Evolutionary conservation across 1,140 invertebrate species (phyloP), one percentile per base, ranked within the genome.

Genomic region (Manduca sexta): DNA sequence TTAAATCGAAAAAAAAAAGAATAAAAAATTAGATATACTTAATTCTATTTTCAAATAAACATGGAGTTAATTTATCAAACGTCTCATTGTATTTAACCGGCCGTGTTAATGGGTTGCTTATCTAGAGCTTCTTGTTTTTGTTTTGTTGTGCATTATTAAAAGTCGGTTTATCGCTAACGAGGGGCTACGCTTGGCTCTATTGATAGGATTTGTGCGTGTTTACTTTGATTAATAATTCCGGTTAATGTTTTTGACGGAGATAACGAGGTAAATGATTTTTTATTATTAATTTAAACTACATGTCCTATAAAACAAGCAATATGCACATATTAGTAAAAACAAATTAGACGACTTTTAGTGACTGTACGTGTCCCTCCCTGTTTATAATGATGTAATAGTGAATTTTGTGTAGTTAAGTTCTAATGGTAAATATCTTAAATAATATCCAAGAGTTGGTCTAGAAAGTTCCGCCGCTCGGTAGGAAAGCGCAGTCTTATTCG

Each of bases 21-120:
- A 11, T 35, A 35, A 35, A 12, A 35, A n/a, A n/a, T n/a, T 14
- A 14, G n/a, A n/a, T n/a, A 12, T 12, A 35, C 8, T 11, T 35
- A 35, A n/a, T 12, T 35, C 33, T n/a, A 14, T 35, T n/a, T 14
- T 35, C 13, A 35, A 12, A 35, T 26, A 3, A 26, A 26, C 21
- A 44, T 60, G 44, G 62, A 56, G 55, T 69, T 59, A 45, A 64
- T 73, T 71, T 76, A 71, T 73, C 64, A 63, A 50, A 51, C 49
- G 75, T 75, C 74, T 60, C 60, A 52, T 68, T 59, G 60, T 73
- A 73, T 74, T n/a, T 74, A 77, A 70, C 60, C 58, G 58, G 60
- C 64, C 49, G 61, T 70, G 66, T 78, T 74, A 80, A 76, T 74
- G 71, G 53, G 56, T 17, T 29, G 29, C 60, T 71, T 76, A 74